A percentile compares a stretch with the other conserved stretches of the same genome.
These are phyloP conservation scores for Panzeria rudis DNA, from an alignment of 2,888 invertebrate species.

Conservation along the genomic window DNA sequence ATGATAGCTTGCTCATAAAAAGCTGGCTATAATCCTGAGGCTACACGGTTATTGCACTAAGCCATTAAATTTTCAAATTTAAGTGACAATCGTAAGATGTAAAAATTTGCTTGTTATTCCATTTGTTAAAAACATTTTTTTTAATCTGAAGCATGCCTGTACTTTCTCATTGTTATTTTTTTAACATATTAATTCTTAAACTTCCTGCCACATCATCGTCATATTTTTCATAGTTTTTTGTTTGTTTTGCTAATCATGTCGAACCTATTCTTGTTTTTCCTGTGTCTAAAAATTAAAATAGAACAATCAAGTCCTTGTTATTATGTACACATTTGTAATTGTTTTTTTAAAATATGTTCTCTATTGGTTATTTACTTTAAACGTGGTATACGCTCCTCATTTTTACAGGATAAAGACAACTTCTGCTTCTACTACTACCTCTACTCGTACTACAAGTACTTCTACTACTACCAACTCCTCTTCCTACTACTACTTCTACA, in stretches of 20 bases:
- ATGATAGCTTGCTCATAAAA: too few relatives aligned
- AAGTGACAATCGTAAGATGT: not conserved
- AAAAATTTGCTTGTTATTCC: constrained; percentile 40
- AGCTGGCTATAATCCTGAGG: not conserved
- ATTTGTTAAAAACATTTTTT: not conserved
- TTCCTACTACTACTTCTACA: constrained; percentile 79
- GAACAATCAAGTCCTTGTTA: constrained; percentile 59
- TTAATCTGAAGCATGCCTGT: constrained; percentile 50
- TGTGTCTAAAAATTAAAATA: constrained; percentile 43
- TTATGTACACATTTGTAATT: constrained; percentile 60
- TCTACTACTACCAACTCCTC: constrained; percentile 81
- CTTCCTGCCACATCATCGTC: constrained; percentile 22
- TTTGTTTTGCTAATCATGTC: constrained; percentile 61
- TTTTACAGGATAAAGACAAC: constrained; percentile 83
- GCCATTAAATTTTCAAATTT: not conserved
- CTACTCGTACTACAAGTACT: constrained; percentile 81
- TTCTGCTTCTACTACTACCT: constrained; percentile 81
- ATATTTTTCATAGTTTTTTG: constrained; percentile 18
- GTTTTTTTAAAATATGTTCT: constrained; percentile 64
- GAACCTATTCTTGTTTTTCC: constrained; percentile 59
- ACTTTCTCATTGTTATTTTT: constrained; percentile 23
- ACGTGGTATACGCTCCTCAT: constrained; percentile 83
- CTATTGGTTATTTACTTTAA: constrained; percentile 78
- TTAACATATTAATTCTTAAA: constrained; percentile 35
- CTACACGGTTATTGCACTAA: not conserved